phyloP scores from a whole-genome alignment of 1,140 invertebrate species.

The Stegodyphus mimosarum region DNA sequence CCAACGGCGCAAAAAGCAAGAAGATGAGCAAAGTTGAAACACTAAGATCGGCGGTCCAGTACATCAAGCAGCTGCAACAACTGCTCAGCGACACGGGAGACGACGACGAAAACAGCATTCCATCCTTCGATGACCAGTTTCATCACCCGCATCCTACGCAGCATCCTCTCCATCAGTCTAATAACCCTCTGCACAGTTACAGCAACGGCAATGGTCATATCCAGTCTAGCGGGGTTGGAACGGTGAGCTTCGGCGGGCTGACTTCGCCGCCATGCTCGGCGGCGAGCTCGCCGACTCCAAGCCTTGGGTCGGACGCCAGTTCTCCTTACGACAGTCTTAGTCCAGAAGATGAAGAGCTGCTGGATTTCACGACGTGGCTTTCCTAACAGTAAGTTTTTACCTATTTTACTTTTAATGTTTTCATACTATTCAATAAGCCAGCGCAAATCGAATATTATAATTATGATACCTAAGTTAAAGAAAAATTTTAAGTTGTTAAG shows the following conservation, averaged over 20 bases:
- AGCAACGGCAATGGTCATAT: not conserved
- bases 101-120: conserved; percentile 21
- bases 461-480: too few species aligned
- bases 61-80: conserved; percentile 87
- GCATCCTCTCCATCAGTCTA: not conserved
- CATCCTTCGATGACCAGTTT: conserved; percentile 21
- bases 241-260: conserved; percentile 66
- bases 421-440: too few species aligned
- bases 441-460: too few species aligned
- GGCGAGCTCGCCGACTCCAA: conserved; percentile 76
- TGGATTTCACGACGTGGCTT: conserved; percentile 88
- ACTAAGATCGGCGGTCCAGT: conserved; percentile 90
- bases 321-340: conserved; percentile 82
- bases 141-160: not conserved
- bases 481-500: too few species aligned
- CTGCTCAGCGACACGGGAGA: conserved; percentile 72
- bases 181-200: not conserved
- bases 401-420: not conserved
- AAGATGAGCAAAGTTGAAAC: conserved; percentile 96
- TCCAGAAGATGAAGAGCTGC: conserved; percentile 79
- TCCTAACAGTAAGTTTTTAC: conserved; percentile 63
- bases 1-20: conserved; percentile 80
- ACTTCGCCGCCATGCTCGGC: conserved; percentile 76
- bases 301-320: conserved; percentile 81
- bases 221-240: not conserved